Evolutionary conservation across 2,113 vertebrate species (phyloP), one percentile per base, ranked within the genome.

Genomic region (Chaetorhynchus papuensis): DNA sequence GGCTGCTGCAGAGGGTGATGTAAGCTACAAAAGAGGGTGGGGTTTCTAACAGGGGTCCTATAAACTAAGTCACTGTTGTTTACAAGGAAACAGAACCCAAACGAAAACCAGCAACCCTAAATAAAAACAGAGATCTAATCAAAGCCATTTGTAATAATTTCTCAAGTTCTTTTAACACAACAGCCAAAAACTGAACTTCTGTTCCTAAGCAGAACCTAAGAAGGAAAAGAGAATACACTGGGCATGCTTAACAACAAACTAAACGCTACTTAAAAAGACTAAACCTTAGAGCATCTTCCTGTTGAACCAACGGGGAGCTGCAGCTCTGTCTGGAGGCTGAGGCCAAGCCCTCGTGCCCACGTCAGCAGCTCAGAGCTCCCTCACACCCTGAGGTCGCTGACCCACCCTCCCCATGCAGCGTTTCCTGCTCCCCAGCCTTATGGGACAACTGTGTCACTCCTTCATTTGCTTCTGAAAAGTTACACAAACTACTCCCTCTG

Each of bases 391-490:
- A 53, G 39, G 26, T 19, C 41, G 42, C 42, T 27, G 30, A 50
- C 5, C 5, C 11, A 19, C 12, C 10, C 6, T 30, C 26, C 30
- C 12, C 7, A 0, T 2, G 24, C 45, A 63, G 26, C 0, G 0
- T 21, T 69, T 82, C 63, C 68, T 66, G 13, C 27, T 84, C 64
- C 50, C 28, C 52, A 52, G 47, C 3, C 1, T 52, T 60, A 49
- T 11, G 41, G 74, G 35, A 79, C 60, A 75, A 79, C 50, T 54
- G 13, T 33, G 47, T 81, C 68, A 84, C 37, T 82, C 53, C 31
- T 87, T 60, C 26, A 4, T 69, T 61, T 53, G 83, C 45, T 91
- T 76, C 70, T 83, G 28, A 35, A 68, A 66, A 87, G 41, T 54
- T 70, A 68, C 9, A 85, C 22, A 52, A 90, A 74, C 65, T 75